A percentile compares a stretch with the other conserved stretches of the same genome.
These are phyloP conservation scores for Sitobion miscanthi DNA, from an alignment of 1,140 invertebrate genomes.

Conservation along the genomic window DNA sequence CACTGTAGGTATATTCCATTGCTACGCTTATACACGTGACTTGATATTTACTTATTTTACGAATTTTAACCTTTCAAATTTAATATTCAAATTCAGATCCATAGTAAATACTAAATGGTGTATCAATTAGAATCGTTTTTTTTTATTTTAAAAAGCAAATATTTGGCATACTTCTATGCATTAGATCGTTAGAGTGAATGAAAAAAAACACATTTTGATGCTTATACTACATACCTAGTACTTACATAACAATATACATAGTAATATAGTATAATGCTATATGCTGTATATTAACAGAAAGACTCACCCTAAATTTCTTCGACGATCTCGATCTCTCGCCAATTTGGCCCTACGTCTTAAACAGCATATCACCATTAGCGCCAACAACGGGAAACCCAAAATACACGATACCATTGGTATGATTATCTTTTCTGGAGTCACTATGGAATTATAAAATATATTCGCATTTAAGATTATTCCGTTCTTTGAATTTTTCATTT, in stretches of 20 bases:
- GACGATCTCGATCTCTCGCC: constrained; percentile 64
- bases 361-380: constrained; percentile 85
- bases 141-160: too few relatives aligned
- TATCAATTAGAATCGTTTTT: not conserved
- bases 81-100: not conserved
- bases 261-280: too few relatives aligned
- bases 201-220: not conserved
- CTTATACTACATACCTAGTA: not conserved
- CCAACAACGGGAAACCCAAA: constrained; percentile 83
- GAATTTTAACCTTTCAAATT: not conserved
- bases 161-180: too few relatives aligned
- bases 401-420: constrained; percentile 89
- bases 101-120: too few relatives aligned
- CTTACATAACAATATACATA: too few relatives aligned
- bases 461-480: not conserved
- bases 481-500: too few relatives aligned
- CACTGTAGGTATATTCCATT: not conserved
- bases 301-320: constrained; percentile 58
- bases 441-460: constrained; percentile 67
- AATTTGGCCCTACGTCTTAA: constrained; percentile 80
- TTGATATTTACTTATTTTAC: not conserved
- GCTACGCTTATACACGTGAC: not conserved
- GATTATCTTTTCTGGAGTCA: constrained; percentile 85
- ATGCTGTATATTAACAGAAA: not conserved
- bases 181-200: not conserved